Percentiles rank a stretch among this genome's conserved stretches.
Evolutionary conservation across 2,797 vertebrate genomes (phyloP).

Genomic region (Enteromius viviparus): DNA sequence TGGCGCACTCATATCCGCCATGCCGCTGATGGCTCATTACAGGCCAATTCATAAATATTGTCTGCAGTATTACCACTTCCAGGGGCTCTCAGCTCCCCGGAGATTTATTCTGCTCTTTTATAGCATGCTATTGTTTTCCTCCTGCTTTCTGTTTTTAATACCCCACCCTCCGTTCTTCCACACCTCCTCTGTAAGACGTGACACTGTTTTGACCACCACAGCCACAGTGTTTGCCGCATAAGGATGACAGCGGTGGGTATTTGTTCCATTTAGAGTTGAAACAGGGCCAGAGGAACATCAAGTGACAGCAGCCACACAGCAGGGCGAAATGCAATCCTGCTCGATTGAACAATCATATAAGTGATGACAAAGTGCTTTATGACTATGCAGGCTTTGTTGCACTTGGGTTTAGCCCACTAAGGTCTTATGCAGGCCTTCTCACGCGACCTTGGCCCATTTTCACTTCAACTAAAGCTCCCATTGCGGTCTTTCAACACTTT

Average conservation of each 20-base stretch:
- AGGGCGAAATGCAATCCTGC: constrained; percentile 72
- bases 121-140: constrained; percentile 61
- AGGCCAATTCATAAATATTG: constrained; percentile 73
- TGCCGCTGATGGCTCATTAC: constrained; percentile 72
- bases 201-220: constrained; percentile 55
- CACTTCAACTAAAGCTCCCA: constrained; percentile 65
- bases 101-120: constrained; percentile 66
- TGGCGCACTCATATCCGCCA: constrained; percentile 66
- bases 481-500: background rate
- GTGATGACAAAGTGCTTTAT: constrained; percentile 82
- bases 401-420: constrained; percentile 60
- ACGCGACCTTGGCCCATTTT: constrained; percentile 76
- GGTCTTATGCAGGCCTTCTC: constrained; percentile 70
- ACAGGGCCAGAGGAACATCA: constrained; percentile 73
- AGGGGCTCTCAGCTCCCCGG: constrained; percentile 56
- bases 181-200: background rate
- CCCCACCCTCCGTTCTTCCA: constrained; percentile 2
- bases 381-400: constrained; percentile 64
- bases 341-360: constrained; percentile 81
- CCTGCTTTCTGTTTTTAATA: constrained; percentile 57
- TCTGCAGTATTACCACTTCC: constrained; percentile 62
- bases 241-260: constrained; percentile 62
- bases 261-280: constrained; percentile 76
- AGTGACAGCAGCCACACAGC: constrained; percentile 72
- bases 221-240: constrained; percentile 57